Conservation (phyloP, 2,888 invertebrate species). For the Zaprionus obscuricornis region DNA sequence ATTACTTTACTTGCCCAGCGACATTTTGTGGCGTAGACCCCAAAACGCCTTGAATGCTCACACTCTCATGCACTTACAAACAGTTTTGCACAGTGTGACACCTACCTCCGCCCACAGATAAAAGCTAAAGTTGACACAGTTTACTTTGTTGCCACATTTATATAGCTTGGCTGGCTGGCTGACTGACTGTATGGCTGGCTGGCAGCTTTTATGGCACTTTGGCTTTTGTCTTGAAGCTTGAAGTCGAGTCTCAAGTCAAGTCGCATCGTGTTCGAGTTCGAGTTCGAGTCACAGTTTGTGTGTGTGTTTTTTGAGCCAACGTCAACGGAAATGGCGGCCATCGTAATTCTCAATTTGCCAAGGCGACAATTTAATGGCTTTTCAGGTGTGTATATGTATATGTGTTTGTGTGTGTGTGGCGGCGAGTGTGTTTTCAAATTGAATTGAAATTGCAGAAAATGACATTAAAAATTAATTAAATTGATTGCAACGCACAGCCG, state of each 20-base stretch:
- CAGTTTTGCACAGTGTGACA: no score
- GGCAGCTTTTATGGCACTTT: constrained; percentile 77
- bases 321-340: constrained; percentile 71
- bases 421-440: constrained; percentile 66
- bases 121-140: constrained; percentile 69
- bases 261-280: constrained; percentile 15
- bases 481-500: constrained; percentile 74
- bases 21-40: constrained; percentile 62
- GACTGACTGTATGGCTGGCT: constrained; percentile 14
- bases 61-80: not conserved
- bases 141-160: constrained; percentile 78
- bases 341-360: constrained; percentile 81
- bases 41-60: not conserved
- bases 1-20: constrained; percentile 71
- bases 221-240: constrained; percentile 69
- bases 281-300: constrained; percentile 43
- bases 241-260: constrained; percentile 1
- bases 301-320: no score
- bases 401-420: constrained; percentile 35
- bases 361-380: constrained; percentile 80
- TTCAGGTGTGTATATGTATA: constrained; percentile 56
- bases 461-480: constrained; percentile 82
- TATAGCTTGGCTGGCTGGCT: constrained; percentile 72
- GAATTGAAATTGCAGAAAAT: constrained; percentile 80
- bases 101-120: constrained; percentile 22